These are phyloP conservation scores for Camponotus vicinus DNA, from an alignment of 1,140 invertebrate genomes.

Conservation along the genomic window DNA sequence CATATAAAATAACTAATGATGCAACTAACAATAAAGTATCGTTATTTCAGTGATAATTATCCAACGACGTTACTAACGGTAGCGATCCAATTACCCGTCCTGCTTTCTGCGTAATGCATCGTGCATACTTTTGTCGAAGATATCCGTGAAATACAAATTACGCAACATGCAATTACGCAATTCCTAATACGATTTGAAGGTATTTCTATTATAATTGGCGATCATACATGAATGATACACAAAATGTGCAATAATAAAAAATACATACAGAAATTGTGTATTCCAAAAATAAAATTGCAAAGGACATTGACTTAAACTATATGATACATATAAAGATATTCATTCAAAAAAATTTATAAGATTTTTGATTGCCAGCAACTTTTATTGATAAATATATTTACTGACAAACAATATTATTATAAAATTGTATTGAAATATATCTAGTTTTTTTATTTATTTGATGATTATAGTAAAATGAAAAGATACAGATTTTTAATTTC, in stretches of 20 bases:
- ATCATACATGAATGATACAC: background rate
- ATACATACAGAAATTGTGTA: background rate
- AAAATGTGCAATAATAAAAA: slow-evolving; percentile 6
- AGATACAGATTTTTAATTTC: background rate
- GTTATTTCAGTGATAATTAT: slow-evolving; percentile 63
- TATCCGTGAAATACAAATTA: slow-evolving; percentile 26
- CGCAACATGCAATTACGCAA: background rate
- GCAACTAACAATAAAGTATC: slow-evolving; percentile 68
- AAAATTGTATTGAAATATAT: background rate
- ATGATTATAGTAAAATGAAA: background rate
- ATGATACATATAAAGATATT: background rate
- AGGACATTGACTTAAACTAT: background rate
- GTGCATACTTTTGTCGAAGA: slow-evolving; percentile 22
- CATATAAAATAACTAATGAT: slow-evolving; percentile 67
- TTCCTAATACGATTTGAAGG: background rate
- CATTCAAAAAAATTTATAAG: background rate
- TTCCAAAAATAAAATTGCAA: background rate
- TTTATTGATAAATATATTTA: background rate
- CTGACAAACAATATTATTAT: background rate
- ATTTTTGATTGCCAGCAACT: background rate
- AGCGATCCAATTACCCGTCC: slow-evolving; percentile 34
- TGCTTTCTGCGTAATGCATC: background rate
- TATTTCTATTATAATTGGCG: slow-evolving; percentile 1
- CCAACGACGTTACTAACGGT: slow-evolving; percentile 54
- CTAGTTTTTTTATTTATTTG: background rate